Percentiles rank a stretch among this genome's conserved stretches.
Conservation (phyloP, 2,113 vertebrate species). For the Spea multiplicata region DNA sequence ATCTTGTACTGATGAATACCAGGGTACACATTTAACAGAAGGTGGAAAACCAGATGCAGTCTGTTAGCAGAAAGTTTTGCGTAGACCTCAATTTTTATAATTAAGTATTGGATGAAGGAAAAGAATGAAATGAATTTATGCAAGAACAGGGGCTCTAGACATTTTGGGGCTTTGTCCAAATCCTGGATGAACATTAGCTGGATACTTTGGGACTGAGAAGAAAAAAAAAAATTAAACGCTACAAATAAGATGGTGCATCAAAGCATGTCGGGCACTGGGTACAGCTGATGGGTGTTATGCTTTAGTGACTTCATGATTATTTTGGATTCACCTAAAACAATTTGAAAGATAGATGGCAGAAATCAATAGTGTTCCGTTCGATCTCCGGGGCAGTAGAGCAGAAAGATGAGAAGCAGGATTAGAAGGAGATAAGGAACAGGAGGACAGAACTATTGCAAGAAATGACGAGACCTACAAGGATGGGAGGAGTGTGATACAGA, state of each 20-base stretch:
- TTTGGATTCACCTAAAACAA: slow-evolving; percentile 27
- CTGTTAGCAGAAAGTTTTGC: too few species aligned
- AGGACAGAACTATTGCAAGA: not conserved
- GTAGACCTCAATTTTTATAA: too few species aligned
- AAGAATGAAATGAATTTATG: too few species aligned
- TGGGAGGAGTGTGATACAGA: not conserved
- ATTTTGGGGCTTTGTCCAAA: too few species aligned
- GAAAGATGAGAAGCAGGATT: slow-evolving; percentile 20
- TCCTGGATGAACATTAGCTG: too few species aligned
- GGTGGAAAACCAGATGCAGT: too few species aligned
- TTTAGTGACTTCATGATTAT: slow-evolving; percentile 27
- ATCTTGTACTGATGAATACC: too few species aligned
- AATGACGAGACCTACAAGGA: not conserved
- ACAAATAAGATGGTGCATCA: slow-evolving; percentile 19
- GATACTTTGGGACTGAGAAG: not conserved
- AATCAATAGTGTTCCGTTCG: slow-evolving; percentile 37
- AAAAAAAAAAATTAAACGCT: slow-evolving; percentile 21
- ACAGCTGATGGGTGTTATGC: slow-evolving; percentile 23
- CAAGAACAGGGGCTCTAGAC: too few species aligned
- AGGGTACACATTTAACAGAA: too few species aligned
- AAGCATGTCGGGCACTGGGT: slow-evolving; percentile 25
- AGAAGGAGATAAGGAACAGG: not conserved
- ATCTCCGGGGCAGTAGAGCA: slow-evolving; percentile 13
- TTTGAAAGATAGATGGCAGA: slow-evolving; percentile 27
- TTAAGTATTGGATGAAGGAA: too few species aligned